phyloP scores from a whole-genome alignment of 30 jellyfish, hydroid and myxozoan species.

The Mastigias papua region DNA sequence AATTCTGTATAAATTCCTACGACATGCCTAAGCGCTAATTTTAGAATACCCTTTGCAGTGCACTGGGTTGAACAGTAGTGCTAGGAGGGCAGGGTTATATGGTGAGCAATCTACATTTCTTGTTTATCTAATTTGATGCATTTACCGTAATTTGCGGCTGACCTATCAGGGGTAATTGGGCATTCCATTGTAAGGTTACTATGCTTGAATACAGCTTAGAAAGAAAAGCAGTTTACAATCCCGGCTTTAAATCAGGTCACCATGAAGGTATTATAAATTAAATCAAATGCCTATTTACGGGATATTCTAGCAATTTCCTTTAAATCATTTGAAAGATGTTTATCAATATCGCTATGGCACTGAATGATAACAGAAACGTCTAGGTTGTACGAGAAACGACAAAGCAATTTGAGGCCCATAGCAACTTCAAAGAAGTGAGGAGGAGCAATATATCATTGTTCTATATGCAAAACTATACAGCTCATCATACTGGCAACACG shows the following conservation, averaged over 20 bases:
- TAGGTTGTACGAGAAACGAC: too few species aligned
- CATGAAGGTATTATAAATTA: neutral
- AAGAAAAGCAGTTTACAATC: neutral
- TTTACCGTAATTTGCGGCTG: neutral
- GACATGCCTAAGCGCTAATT: too few species aligned
- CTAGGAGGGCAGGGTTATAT: neutral
- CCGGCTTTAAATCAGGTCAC: neutral
- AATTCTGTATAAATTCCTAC: too few species aligned
- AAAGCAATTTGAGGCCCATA: too few species aligned
- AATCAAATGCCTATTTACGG: neutral
- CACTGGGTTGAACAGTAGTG: neutral
- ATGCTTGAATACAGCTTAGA: too few species aligned
- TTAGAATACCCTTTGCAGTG: neutral
- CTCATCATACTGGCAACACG: too few species aligned
- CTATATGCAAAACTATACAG: too few species aligned
- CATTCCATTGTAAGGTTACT: neutral
- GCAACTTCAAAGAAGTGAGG: too few species aligned
- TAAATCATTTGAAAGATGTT: neutral
- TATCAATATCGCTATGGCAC: neutral
- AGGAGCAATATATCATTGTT: too few species aligned
- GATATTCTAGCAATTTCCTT: constrained; percentile 5
- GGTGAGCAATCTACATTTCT: neutral
- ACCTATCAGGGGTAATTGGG: neutral
- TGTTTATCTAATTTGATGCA: neutral
- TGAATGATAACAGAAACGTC: neutral